Evolutionary conservation across 2,797 vertebrate genomes (phyloP), one percentile per base, ranked within the genome.

Genomic region (Benthosema pterotum): DNA sequence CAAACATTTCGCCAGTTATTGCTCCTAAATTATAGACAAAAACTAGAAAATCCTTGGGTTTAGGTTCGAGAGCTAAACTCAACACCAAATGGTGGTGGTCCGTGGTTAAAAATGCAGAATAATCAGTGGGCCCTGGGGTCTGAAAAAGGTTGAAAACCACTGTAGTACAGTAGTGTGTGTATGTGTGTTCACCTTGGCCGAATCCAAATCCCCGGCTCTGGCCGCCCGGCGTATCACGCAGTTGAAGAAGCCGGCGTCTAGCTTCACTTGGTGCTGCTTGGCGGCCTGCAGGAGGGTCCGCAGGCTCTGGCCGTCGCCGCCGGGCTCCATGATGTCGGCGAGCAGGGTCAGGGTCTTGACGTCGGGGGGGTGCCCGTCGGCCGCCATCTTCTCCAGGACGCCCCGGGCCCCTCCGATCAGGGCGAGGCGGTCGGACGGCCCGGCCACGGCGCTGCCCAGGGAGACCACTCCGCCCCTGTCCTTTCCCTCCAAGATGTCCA

Each of bases 191-290:
- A 99, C 98, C 96, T 95, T 95, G 2, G 95, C 95, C 4, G 87
- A 94, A n/a, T 94, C 87, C 57, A 94, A 77, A 68, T 95, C 90
- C 14, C 92, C 90, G 6, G 58, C 69, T 86, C 88, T 96, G 56
- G 95, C 95, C 16, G 87, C 88, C 74, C 91, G 94, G 69, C 91
- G 93, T 63, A 99, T 90, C 79, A 93, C 86, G 0, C 92, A 91
- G 69, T 99, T 99, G 67, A 97, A 98, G 79, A 99, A 99, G 0
- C 90, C 88, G 1, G 92, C 65, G 0, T 99, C 96, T 0, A 93
- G 91, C 80, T 94, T 93, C 55, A 98, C 74, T 1, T 75, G 69
- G 62, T 92, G 71, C 8, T 80, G 55, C 18, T 94, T 92, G 60
- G 96, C 83, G 0, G 85, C 46, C 0, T 71, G 69, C 66, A 99